Percentiles rank a stretch among this genome's conserved stretches.
Conservation (phyloP, 2,113 vertebrate species). For the Ondatra zibethicus region DNA sequence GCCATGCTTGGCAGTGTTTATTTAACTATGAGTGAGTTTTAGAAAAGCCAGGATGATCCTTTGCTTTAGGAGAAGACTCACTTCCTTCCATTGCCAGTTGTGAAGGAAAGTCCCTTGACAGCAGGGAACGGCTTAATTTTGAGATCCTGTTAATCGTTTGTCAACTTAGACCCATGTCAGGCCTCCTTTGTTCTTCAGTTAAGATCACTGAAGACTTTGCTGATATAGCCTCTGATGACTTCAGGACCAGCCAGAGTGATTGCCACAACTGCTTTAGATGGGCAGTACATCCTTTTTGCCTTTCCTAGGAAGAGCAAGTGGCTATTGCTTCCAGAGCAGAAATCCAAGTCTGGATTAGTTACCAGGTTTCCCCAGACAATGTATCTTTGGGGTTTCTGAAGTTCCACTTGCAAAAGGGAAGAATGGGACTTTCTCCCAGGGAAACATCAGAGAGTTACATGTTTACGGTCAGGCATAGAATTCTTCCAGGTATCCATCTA, state of each 20-base stretch:
- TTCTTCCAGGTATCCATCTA: not conserved
- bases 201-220: not conserved
- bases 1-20: not conserved
- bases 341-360: not conserved
- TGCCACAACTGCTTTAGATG: not conserved
- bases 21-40: not conserved
- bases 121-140: not conserved
- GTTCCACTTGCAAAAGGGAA: slow-evolving; percentile 21
- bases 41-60: slow-evolving; percentile 3
- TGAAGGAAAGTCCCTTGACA: not conserved
- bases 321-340: not conserved
- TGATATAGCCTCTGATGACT: not conserved
- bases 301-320: not conserved
- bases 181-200: not conserved
- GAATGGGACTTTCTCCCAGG: not conserved
- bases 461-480: not conserved
- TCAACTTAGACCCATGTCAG: not conserved
- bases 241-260: not conserved
- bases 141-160: not conserved
- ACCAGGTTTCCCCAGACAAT: not conserved
- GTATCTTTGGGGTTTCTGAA: slow-evolving; percentile 7
- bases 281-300: not conserved
- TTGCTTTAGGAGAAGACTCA: not conserved
- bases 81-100: not conserved
- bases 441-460: not conserved